Base-by-base conservation (phyloP, 1,140 invertebrate species). In the Lordiphosa clarofinis region DNA sequence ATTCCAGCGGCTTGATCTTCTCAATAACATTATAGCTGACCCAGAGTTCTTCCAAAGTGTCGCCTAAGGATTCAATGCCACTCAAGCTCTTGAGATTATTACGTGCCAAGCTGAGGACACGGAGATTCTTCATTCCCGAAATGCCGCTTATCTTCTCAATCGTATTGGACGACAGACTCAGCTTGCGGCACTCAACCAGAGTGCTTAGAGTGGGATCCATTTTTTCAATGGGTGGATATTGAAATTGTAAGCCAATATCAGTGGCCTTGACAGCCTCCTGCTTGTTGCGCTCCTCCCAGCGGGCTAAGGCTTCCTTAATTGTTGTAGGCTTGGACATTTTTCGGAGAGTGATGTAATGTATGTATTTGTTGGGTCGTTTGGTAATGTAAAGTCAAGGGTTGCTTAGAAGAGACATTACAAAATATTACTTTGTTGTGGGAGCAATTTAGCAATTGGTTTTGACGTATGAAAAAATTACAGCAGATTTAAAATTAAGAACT, bases 1-100 rank as follows among this genome's bases (percentile, higher is more conserved):
- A 92, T 31, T 93, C 93, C 4, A 98, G 91, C 0, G 96, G 96
- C 90, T 98, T 98, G 55, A 97, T 90, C 90, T 98, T 98, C 87
- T 98, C 97, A 64, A 99, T 95, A 11, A 93, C 91, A 89, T 99
- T 99, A 86, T 98, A 98, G 0, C 96, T 98, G 56, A 98, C 95
- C 97, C 97, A 98, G 1, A 98, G 89, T 88, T 99, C 94, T 84
- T 97, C 95, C 35, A 99, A 88, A 0, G 94, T 96, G 12, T 98
- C 97, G 1, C 92, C 94, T 9, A 98, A 90, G 2, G 92, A 91
- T 90, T 98, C 97, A 71, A 97, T 91, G 19, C 96, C 96, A 31
- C 93, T 90, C 43, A 98, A 93, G n/a, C 92, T 93, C 90, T 98
- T 98, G 4, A 99, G 94, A 70, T 95, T 94, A 89, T 98, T 99